phyloP scores from a whole-genome alignment of 2,113 vertebrate species.

The Chelonoidis abingdonii region DNA sequence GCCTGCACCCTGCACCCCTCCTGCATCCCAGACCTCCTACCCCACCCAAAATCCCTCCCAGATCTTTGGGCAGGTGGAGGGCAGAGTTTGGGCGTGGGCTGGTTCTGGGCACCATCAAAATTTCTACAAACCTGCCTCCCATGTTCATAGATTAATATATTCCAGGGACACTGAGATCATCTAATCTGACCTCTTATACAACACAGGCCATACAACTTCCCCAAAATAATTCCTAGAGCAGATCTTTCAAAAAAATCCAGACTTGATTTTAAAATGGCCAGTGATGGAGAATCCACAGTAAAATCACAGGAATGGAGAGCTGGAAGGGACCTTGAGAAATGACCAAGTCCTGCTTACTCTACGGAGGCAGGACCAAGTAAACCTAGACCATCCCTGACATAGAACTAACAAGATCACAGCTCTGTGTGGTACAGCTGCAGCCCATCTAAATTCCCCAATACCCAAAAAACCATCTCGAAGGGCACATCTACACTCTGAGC shows the following conservation, averaged over 20 bases:
- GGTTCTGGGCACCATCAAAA: too few species aligned
- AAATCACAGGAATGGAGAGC: not conserved
- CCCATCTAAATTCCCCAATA: not conserved
- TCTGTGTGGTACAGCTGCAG: not conserved
- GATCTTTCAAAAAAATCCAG: not conserved
- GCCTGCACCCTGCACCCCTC: too few species aligned
- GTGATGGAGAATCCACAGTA: not conserved
- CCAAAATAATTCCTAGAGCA: not conserved
- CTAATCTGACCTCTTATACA: not conserved
- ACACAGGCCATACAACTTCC: not conserved
- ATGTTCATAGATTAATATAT: not conserved
- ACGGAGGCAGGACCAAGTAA: not conserved
- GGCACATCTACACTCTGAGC: not conserved
- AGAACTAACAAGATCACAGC: not conserved
- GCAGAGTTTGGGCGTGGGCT: too few species aligned
- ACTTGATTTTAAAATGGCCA: not conserved
- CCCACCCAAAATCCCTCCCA: too few species aligned
- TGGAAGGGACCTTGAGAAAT: not conserved
- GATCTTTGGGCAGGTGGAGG: too few species aligned
- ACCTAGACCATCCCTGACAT: not conserved
- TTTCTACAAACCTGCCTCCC: too few species aligned
- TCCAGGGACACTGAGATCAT: not conserved
- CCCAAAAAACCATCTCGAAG: not conserved
- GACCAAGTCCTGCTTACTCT: not conserved
- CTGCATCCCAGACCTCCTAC: too few species aligned